These are phyloP conservation scores for Arrhamphus sclerolepis DNA, from an alignment of 2,797 vertebrate species.

Conservation along the genomic window DNA sequence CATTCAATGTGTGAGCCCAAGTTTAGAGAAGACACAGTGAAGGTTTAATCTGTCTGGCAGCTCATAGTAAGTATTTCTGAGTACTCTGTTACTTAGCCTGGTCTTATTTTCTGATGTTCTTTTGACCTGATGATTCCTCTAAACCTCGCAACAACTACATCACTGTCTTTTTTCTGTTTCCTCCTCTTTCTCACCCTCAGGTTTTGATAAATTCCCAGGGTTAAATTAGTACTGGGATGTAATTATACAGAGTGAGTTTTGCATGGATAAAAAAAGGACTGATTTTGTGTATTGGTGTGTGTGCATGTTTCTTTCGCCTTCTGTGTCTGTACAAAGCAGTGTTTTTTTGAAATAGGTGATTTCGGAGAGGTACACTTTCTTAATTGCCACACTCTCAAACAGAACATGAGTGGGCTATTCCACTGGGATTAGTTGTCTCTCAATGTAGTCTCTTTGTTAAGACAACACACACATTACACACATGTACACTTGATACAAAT, in stretches of 20 bases:
- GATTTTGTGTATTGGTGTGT: constrained; percentile 43
- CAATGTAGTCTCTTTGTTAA: constrained; percentile 75
- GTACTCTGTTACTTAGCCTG: constrained; percentile 1
- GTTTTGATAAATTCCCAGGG: constrained; percentile 79
- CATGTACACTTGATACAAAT: constrained; percentile 55
- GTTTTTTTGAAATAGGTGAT: constrained; percentile 83
- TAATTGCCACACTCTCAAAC: constrained; percentile 86
- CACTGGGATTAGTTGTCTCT: constrained; percentile 80
- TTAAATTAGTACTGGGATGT: constrained; percentile 80
- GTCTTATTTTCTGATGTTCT: constrained; percentile 19
- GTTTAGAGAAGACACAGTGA: no score
- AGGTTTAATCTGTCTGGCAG: not conserved
- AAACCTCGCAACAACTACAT: constrained; percentile 14
- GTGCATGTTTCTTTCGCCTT: constrained; percentile 23
- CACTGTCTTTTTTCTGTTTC: constrained; percentile 42
- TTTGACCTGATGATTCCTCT: constrained; percentile 33
- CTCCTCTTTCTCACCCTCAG: constrained; percentile 47
- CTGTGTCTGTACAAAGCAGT: constrained; percentile 66
- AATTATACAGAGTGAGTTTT: constrained; percentile 73
- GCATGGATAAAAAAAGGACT: constrained; percentile 33
- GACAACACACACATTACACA: constrained; percentile 62
- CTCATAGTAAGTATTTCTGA: constrained; percentile 3
- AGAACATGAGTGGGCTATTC: constrained; percentile 83
- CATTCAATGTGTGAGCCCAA: no score
- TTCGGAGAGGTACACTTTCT: constrained; percentile 80